A percentile compares a stretch with the other conserved stretches of the same genome.
Evolutionary conservation across 1,140 invertebrate species (phyloP).

Genomic region (Ceratitis capitata): DNA sequence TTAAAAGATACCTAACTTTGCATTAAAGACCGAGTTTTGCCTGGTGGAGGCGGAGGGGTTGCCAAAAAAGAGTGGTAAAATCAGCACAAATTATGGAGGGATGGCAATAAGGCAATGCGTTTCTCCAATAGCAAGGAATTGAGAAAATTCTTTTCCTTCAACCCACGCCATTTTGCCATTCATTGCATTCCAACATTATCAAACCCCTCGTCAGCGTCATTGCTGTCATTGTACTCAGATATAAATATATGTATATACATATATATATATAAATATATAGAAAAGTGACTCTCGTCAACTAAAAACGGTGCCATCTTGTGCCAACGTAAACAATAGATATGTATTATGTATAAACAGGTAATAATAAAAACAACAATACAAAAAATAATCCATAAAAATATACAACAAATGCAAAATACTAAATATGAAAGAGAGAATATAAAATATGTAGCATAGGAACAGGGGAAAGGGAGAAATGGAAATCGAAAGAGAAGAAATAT

Average conservation of each 20-base stretch:
- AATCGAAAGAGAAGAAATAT: not conserved
- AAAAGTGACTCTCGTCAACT: no score
- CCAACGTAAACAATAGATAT: slow-evolving; percentile 64
- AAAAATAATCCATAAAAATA: not conserved
- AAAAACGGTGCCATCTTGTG: slow-evolving; percentile 55
- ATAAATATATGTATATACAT: no score
- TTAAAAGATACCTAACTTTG: no score
- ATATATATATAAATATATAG: no score
- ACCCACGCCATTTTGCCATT: not conserved
- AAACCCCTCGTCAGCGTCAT: not conserved
- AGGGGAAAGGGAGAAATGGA: not conserved
- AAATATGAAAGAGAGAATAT: not conserved
- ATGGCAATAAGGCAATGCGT: not conserved
- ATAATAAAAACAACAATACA: not conserved
- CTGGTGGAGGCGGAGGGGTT: no score
- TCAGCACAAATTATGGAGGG: not conserved
- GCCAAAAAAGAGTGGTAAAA: no score
- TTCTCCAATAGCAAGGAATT: not conserved
- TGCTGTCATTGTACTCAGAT: no score
- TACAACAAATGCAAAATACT: not conserved
- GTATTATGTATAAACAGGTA: not conserved
- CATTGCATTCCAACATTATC: not conserved
- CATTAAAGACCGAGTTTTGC: no score
- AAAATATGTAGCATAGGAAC: not conserved
- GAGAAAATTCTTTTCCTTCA: not conserved